Percentiles rank a stretch among this genome's conserved stretches.
phyloP scores from a whole-genome alignment of 2,797 vertebrate genomes.

The Alcedo atthis region DNA sequence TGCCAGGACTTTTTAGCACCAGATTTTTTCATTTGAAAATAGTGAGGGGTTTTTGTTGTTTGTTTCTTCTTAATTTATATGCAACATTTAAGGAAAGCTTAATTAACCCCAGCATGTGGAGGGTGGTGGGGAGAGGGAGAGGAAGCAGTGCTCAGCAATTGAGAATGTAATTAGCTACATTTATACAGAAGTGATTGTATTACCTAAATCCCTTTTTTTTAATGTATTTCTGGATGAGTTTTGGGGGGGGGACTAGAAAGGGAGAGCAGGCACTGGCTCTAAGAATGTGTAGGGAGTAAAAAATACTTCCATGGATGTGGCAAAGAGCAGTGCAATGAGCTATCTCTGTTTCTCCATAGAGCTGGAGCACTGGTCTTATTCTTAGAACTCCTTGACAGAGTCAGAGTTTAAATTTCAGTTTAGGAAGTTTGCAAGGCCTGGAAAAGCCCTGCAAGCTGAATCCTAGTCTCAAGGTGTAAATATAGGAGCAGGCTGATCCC shows the following conservation, averaged over 20 bases:
- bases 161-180: background rate
- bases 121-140: background rate
- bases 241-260: background rate
- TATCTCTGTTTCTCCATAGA: background rate
- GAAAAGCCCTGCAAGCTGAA: background rate
- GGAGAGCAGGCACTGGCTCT: background rate
- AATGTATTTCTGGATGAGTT: background rate
- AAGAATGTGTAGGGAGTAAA: background rate
- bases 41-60: background rate
- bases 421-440: background rate
- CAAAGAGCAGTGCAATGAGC: background rate
- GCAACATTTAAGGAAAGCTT: constrained; percentile 23
- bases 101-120: constrained; percentile 26
- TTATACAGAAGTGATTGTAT: constrained; percentile 4
- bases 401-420: background rate
- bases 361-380: background rate
- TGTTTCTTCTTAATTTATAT: constrained; percentile 32
- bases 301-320: background rate
- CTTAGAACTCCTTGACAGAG: background rate
- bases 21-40: constrained; percentile 34
- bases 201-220: background rate
- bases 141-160: background rate
- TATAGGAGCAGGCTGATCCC: background rate
- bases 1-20: background rate
- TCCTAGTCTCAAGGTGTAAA: constrained; percentile 3